A percentile compares a stretch with the other conserved stretches of the same genome.
Conservation (phyloP, 2,113 vertebrate genomes). For the Serilophus lunatus region DNA sequence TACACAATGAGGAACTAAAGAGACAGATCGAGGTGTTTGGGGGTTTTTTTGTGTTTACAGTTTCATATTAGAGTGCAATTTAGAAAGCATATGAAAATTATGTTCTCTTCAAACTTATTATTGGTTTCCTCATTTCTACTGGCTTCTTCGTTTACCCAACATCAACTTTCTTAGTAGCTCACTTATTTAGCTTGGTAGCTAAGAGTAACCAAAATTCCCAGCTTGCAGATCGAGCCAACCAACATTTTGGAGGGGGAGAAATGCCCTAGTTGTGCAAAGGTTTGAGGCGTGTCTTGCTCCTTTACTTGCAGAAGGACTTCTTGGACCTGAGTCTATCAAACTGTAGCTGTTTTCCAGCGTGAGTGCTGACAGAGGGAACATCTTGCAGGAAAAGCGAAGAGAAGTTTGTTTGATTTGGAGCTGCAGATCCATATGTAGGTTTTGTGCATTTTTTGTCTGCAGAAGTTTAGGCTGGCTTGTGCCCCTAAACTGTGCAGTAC, state of each 20-base stretch:
- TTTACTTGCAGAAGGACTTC: background rate
- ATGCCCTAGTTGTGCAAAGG: background rate
- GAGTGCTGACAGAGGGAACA: background rate
- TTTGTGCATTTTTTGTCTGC: background rate
- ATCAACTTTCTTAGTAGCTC: background rate
- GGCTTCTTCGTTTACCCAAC: background rate
- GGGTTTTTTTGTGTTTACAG: background rate
- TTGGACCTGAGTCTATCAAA: background rate
- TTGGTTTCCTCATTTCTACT: background rate
- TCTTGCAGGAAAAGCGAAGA: background rate
- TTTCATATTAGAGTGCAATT: background rate
- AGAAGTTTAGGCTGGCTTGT: background rate
- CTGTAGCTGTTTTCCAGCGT: background rate
- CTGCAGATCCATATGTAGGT: background rate
- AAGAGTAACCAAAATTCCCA: background rate
- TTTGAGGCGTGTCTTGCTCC: background rate
- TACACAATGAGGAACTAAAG: background rate
- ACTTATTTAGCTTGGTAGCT: background rate
- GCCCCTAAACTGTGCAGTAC: fast-evolving
- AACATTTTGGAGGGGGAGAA: background rate
- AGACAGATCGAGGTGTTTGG: background rate
- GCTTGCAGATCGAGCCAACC: background rate
- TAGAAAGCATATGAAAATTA: background rate
- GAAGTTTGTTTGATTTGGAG: fast-evolving
- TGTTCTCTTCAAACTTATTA: background rate